A percentile compares a stretch with the other conserved stretches of the same genome.
phyloP scores from a whole-genome alignment of 2,113 vertebrate genomes.

The Heterotis niloticus region DNA sequence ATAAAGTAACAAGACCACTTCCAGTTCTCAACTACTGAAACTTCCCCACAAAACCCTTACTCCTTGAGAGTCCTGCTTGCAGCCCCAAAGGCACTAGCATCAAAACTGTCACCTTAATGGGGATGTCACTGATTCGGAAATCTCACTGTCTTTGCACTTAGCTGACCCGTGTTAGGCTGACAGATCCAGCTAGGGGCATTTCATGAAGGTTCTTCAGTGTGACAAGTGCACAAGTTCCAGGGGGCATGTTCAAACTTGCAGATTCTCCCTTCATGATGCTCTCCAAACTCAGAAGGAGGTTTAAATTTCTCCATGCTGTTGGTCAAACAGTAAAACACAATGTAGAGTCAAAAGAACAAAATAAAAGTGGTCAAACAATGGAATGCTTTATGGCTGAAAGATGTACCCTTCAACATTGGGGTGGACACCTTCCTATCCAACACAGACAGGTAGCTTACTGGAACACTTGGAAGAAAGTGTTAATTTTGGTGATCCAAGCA shows the following conservation, averaged over 20 bases:
- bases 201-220: too few species aligned
- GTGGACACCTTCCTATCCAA: constrained; percentile 11
- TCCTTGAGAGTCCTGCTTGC: neutral
- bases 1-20: constrained; percentile 30
- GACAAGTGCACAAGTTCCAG: too few species aligned
- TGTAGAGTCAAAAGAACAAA: neutral
- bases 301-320: too few species aligned
- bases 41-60: constrained; percentile 34
- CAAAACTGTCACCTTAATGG: neutral
- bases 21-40: too few species aligned
- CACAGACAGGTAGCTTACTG: constrained; percentile 1
- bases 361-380: too few species aligned
- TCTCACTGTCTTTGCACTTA: neutral
- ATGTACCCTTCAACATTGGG: too few species aligned
- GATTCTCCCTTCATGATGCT: too few species aligned
- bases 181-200: too few species aligned
- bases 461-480: constrained; percentile 31
- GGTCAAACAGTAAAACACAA: neutral
- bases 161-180: neutral
- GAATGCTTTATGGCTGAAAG: neutral
- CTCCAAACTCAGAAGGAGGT: too few species aligned
- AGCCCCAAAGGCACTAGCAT: too few species aligned
- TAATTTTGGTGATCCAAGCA: constrained; percentile 30
- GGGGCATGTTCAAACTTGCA: too few species aligned
- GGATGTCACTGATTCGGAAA: neutral